Evolutionary conservation across 2,888 invertebrate species (phyloP), one percentile per base, ranked within the genome.

Genomic region (Sinelater perroti): DNA sequence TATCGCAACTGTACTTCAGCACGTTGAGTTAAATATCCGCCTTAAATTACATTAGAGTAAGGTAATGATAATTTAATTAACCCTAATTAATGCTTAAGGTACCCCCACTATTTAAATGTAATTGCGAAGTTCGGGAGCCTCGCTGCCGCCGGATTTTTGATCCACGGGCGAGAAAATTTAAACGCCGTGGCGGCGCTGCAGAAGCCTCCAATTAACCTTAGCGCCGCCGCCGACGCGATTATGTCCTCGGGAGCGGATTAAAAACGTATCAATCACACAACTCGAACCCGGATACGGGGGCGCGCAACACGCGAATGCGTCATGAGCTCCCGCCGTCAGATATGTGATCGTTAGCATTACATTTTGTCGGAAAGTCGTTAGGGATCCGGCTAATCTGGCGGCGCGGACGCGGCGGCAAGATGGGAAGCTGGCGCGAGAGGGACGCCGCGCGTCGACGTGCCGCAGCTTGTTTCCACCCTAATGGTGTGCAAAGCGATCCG

Each of bases 281-380:
- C 45, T 53, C 36, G 45, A 53, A 53, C 45, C 24, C 28, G 30
- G 45, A 53, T 45, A 18, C 51, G 38, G 14, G 4, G 33, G 24
- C 8, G 18, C 20, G 36, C 20, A 18, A n/a, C 33, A 30, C 38
- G 38, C 50, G 50, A 50, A 21, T 13, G 14, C 14, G 26, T 13
- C 21, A 33, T 46, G 21, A n/a, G n/a, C n/a, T n/a, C n/a, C n/a
- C n/a, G n/a, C n/a, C n/a, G n/a, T 53, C 53, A 49, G 56, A 57
- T 60, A 47, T 52, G 38, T 21, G 30, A 53, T 61, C 61, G 57
- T 57, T 57, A 57, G 57, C 53, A 54, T 47, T 61, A 57, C 61
- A 61, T 61, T 61, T 57, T 58, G 61, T 61, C 54, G 28, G 53
- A 40, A 53, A 56, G 60, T 52, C 60, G 60, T 60, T 60, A 56